Conservation (phyloP, 2,113 vertebrate species). For the Antidorcas marsupialis region DNA sequence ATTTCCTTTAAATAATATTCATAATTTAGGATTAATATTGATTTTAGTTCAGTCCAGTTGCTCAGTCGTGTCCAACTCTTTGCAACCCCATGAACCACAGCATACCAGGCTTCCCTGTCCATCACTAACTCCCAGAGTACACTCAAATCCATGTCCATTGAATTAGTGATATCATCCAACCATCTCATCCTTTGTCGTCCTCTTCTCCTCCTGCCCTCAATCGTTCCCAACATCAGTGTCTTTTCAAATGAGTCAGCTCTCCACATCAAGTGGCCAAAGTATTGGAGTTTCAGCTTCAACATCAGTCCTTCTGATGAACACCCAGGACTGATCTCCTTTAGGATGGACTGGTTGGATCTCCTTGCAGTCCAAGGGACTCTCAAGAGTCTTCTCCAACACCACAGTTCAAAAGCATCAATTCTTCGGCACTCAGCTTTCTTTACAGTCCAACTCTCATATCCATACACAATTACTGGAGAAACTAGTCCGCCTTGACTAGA, state of each 20-base stretch:
- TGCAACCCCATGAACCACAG: neutral
- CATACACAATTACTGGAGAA: neutral
- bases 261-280: neutral
- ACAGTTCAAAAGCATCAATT: neutral
- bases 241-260: neutral
- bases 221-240: neutral
- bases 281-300: neutral
- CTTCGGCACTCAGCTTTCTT: neutral
- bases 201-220: neutral
- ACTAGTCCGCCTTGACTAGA: neutral
- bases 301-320: neutral
- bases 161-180: neutral
- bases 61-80: neutral
- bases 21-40: conserved; percentile 29
- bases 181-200: neutral
- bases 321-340: neutral
- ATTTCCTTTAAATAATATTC: neutral
- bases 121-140: fast-evolving
- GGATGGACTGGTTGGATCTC: neutral
- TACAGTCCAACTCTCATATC: neutral
- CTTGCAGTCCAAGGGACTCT: neutral
- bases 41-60: neutral
- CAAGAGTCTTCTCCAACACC: neutral
- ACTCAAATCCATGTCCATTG: neutral
- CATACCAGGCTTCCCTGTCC: neutral